Percentiles rank a stretch among this genome's conserved stretches.
Evolutionary conservation across 2,888 invertebrate genomes (phyloP).

Genomic region (Megamerina dolium): DNA sequence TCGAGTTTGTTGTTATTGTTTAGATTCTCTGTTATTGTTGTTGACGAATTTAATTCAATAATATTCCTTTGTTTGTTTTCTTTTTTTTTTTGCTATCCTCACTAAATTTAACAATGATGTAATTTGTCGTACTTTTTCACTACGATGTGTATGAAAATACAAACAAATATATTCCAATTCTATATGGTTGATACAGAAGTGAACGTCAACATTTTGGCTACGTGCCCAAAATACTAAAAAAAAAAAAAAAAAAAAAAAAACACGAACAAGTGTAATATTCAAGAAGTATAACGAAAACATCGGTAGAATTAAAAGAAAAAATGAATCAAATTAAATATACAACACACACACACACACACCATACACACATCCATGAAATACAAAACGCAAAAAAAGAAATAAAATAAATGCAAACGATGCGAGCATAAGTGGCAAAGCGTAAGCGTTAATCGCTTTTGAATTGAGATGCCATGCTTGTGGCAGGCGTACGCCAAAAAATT

Average conservation of each 20-base stretch:
- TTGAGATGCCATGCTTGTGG: constrained; percentile 27
- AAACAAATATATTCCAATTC: too few species aligned
- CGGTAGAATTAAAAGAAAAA: background rate
- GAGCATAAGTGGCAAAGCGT: constrained; percentile 23
- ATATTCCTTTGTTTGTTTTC: too few species aligned
- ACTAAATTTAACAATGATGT: constrained; percentile 47
- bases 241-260: background rate
- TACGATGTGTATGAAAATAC: background rate
- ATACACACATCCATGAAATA: background rate
- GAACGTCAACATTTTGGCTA: constrained; percentile 31
- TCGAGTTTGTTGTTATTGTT: too few species aligned
- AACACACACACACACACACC: background rate
- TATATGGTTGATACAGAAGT: constrained; percentile 9
- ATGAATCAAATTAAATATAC: background rate
- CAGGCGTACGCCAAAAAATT: constrained; percentile 38
- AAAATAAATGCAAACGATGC: constrained; percentile 23
- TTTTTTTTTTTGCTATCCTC: too few species aligned
- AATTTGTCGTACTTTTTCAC: constrained; percentile 31
- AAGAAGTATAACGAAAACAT: background rate
- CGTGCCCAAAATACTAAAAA: constrained; percentile 30
- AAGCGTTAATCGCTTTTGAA: constrained; percentile 41
- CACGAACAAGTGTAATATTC: background rate
- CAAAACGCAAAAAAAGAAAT: constrained; percentile 15
- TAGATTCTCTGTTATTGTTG: too few species aligned
- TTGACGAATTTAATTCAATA: too few species aligned